A percentile compares a stretch with the other conserved stretches of the same genome.
These are phyloP conservation scores for Drosophila sturtevanti DNA, from an alignment of 1,140 invertebrate genomes.

Conservation along the genomic window DNA sequence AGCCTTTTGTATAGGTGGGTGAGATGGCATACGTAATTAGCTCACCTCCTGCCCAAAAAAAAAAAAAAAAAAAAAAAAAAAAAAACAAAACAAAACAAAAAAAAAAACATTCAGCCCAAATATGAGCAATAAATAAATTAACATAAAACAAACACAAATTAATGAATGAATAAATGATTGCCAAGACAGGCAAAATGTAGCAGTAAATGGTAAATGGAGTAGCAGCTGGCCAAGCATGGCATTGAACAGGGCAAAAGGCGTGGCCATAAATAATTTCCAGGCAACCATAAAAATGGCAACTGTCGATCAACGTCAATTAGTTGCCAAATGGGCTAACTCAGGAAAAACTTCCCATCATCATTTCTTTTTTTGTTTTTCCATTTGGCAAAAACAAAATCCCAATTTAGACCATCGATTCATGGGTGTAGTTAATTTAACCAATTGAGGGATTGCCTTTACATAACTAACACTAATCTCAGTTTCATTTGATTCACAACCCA, in stretches of 20 bases:
- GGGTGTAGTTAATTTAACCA: not conserved
- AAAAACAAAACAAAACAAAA: not conserved
- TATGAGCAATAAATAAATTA: slow-evolving; percentile 73
- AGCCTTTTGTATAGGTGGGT: not conserved
- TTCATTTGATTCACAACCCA: too few species aligned
- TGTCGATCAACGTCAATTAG: slow-evolving; percentile 79
- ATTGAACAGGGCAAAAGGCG: slow-evolving; percentile 1
- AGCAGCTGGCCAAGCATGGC: not conserved
- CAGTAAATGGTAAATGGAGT: not conserved
- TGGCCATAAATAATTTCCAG: slow-evolving; percentile 63
- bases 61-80: too few species aligned
- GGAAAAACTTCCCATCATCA: slow-evolving; percentile 26
- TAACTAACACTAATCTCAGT: too few species aligned
- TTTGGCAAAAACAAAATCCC: not conserved
- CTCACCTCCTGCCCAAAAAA: slow-evolving; percentile 45
- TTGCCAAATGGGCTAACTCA: slow-evolving; percentile 49
- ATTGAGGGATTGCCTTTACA: not conserved
- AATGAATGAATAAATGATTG: slow-evolving; percentile 80
- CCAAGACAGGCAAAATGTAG: slow-evolving; percentile 5
- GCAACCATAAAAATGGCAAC: slow-evolving; percentile 62
- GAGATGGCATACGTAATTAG: slow-evolving; percentile 61
- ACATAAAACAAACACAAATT: slow-evolving; percentile 80
- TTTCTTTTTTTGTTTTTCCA: not conserved
- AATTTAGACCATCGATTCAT: not conserved
- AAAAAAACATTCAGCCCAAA: slow-evolving; percentile 10